Evolutionary conservation across 2,113 vertebrate species (phyloP), one percentile per base, ranked within the genome.

Genomic region (Rhinolophus ferrumequinum): DNA sequence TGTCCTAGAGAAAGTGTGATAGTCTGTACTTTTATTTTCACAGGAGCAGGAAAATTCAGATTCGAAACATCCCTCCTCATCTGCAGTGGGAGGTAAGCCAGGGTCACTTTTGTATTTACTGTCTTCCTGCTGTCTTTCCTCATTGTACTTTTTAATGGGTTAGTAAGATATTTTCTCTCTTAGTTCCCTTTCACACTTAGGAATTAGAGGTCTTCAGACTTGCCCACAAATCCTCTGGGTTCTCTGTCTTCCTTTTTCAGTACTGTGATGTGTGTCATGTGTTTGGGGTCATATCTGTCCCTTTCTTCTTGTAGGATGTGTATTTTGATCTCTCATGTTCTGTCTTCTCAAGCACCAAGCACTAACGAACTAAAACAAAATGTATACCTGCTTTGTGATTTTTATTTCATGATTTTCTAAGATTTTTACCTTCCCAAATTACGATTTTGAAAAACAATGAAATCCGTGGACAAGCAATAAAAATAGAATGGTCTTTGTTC

Each of bases 11-110:
- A 69, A 3, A 58, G 56, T 44, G 30, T 93, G 75, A 33, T 44
- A 35, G 96, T 90, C 30, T 24, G 0, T 94, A 80, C 38, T 96
- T 97, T 97, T 98, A 24, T 98, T 89, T 97, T 98, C 87, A 98
- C 98, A 99, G 99, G 99, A 99, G 99, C 99, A 99, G 99, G 97
- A 99, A 99, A 98, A 99, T 99, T 98, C 99, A 99, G 98, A 99
- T 99, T 98, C 99, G 99, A 98, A 99, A 99, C 98, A 99, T 99
- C 97, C 99, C 99, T 26, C 99, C 99, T 93, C 99, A 99, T 98
- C 98, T 99, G 93, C 99, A 99, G 98, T 99, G 99, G 99, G 99
- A 99, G 99, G 99, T 99, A 98, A 99, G 96, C 50, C 33, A 10
- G 2, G 16, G 9, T 64, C 73, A 7, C 47, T 28, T 56, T 81